Percentiles rank a stretch among this genome's conserved stretches.
These are phyloP conservation scores for Euplexia lucipara DNA, from an alignment of 2,888 invertebrate species.

Conservation along the genomic window DNA sequence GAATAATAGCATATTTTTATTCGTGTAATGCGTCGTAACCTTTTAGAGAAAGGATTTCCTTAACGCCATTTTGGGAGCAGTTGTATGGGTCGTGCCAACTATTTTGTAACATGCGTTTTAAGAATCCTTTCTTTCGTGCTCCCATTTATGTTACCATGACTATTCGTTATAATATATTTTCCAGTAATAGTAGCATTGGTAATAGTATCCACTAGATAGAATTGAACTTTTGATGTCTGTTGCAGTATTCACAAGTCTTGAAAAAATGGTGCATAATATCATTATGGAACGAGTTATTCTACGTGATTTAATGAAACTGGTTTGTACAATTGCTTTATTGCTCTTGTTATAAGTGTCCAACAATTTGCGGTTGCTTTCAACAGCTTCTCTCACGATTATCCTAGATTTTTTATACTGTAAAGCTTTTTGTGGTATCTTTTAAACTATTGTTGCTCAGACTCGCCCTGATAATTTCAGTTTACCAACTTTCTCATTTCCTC, in stretches of 20 bases:
- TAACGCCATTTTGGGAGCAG: slow-evolving; percentile 61
- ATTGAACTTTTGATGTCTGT: neutral
- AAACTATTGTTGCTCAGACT: slow-evolving; percentile 13
- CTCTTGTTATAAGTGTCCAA: slow-evolving; percentile 27
- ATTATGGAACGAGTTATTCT: slow-evolving; percentile 18
- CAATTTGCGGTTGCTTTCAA: slow-evolving; percentile 22
- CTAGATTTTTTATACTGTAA: slow-evolving; percentile 26
- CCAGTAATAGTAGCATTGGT: neutral
- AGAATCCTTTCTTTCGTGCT: slow-evolving; percentile 22
- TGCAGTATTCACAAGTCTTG: neutral
- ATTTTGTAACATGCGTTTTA: slow-evolving; percentile 52
- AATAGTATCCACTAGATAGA: neutral
- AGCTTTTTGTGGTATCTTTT: slow-evolving; percentile 27
- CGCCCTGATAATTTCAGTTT: slow-evolving; percentile 30
- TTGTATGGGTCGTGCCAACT: slow-evolving; percentile 54
- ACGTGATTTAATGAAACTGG: slow-evolving; percentile 28
- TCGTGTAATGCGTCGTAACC: slow-evolving; percentile 67
- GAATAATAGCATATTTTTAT: slow-evolving; percentile 73
- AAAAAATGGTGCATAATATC: neutral
- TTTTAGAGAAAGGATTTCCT: slow-evolving; percentile 70
- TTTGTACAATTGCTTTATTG: slow-evolving; percentile 31
- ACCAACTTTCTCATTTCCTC: slow-evolving; percentile 28
- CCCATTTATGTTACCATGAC: slow-evolving; percentile 8
- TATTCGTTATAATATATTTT: slow-evolving; percentile 7
- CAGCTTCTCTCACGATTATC: slow-evolving; percentile 47